A percentile compares a stretch with the other conserved stretches of the same genome.
These are phyloP conservation scores for Pentalonia nigronervosa DNA, from an alignment of 1,140 invertebrate species.

Conservation along the genomic window DNA sequence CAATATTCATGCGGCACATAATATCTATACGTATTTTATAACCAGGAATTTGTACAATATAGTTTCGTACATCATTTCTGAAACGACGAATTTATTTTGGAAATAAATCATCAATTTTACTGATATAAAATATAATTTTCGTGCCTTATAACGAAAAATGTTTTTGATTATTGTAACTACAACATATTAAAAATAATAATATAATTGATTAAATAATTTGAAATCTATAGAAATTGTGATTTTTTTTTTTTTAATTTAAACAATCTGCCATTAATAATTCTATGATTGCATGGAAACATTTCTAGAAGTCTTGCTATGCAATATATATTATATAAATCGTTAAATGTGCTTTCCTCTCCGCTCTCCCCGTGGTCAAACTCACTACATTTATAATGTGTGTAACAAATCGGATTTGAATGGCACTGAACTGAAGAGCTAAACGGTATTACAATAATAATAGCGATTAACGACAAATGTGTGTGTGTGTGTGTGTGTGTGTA, in stretches of 20 bases:
- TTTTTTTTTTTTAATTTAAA: too few species aligned
- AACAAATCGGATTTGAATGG: neutral
- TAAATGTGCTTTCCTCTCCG: too few species aligned
- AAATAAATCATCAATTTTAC: neutral
- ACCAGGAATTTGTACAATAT: neutral
- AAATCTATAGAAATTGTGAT: too few species aligned
- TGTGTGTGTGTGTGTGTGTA: neutral
- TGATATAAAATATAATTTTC: neutral
- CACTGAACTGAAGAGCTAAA: neutral
- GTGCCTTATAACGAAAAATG: neutral
- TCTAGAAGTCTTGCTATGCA: too few species aligned
- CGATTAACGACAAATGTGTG: neutral
- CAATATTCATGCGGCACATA: conserved; percentile 27
- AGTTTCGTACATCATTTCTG: neutral
- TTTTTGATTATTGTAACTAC: neutral
- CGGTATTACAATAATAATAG: neutral
- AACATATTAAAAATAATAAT: neutral
- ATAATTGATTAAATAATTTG: neutral
- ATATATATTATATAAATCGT: too few species aligned
- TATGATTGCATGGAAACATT: too few species aligned
- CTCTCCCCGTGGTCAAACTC: too few species aligned
- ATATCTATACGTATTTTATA: conserved; percentile 30
- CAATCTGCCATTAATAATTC: too few species aligned
- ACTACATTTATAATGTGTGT: too few species aligned
- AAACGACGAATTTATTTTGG: neutral